These are phyloP conservation scores for Lagocephalus sceleratus DNA, from an alignment of 2,797 vertebrate species.

Conservation along the genomic window DNA sequence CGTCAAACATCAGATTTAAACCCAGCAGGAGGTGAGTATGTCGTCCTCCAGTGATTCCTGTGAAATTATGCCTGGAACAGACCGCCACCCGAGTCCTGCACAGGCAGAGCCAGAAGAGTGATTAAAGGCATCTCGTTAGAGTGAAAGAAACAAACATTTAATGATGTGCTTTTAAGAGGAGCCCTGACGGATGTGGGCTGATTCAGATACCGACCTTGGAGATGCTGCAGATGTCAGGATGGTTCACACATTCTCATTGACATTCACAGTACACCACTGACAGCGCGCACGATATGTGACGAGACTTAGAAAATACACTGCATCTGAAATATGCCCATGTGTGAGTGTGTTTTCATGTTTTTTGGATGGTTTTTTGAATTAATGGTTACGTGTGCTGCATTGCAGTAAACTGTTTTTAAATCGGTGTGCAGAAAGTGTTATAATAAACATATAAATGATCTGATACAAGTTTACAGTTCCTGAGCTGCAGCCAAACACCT, in stretches of 20 bases:
- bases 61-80: constrained; percentile 14
- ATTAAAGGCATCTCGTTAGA: constrained; percentile 40
- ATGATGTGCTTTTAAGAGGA: constrained; percentile 34
- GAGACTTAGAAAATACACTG: constrained; percentile 57
- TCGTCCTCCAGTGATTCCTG: not conserved
- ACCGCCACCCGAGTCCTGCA: constrained; percentile 22
- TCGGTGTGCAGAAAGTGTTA: no score
- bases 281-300: constrained; percentile 65
- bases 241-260: constrained; percentile 59
- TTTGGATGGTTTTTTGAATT: constrained; percentile 50
- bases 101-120: constrained; percentile 19
- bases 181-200: constrained; percentile 19
- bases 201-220: constrained; percentile 68
- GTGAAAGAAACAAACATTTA: constrained; percentile 32
- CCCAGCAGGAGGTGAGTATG: not conserved
- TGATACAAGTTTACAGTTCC: not conserved
- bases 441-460: constrained; percentile 1
- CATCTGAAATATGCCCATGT: constrained; percentile 53
- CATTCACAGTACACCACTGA: constrained; percentile 57
- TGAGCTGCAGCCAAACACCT: constrained; percentile 6
- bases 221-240: constrained; percentile 60
- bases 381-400: constrained; percentile 25
- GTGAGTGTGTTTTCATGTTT: constrained; percentile 14
- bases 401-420: constrained; percentile 38
- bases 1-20: constrained; percentile 5